Evolutionary conservation across 2,797 vertebrate genomes (phyloP).

Genomic region (Urocyon cinereoargenteus): DNA sequence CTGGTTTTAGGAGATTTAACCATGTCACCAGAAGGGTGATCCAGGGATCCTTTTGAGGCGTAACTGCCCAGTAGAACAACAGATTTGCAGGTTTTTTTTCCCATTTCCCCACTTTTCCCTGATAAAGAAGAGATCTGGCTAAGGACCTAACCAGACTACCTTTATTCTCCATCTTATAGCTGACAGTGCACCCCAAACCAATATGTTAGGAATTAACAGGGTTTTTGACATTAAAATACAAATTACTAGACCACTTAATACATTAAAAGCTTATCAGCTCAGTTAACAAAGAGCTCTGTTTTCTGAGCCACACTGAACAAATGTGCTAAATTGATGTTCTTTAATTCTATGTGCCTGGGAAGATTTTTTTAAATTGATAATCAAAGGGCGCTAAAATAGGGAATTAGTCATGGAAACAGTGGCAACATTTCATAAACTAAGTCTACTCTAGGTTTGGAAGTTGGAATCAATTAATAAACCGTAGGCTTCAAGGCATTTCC

Average conservation of each 20-base stretch:
- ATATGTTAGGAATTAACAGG: not conserved
- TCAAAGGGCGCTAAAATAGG: constrained; percentile 49
- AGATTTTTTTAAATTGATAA: constrained; percentile 59
- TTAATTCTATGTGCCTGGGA: constrained; percentile 1
- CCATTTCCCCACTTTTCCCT: too few species aligned
- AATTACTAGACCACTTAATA: not conserved
- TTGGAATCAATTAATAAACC: constrained; percentile 66
- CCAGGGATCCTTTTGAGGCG: not conserved
- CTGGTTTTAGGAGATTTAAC: not conserved
- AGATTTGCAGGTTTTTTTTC: not conserved
- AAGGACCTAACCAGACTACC: not conserved
- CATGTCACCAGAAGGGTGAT: not conserved
- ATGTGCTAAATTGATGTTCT: constrained; percentile 50
- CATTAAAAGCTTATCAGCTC: constrained; percentile 33
- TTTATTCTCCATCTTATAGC: not conserved
- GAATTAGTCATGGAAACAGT: constrained; percentile 57
- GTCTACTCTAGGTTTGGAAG: constrained; percentile 50
- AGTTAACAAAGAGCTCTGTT: constrained; percentile 51
- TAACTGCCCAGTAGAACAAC: not conserved
- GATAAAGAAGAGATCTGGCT: not conserved
- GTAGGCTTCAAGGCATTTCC: constrained; percentile 55
- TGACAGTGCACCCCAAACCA: not conserved
- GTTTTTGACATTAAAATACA: constrained; percentile 52
- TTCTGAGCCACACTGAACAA: constrained; percentile 45
- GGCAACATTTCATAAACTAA: constrained; percentile 36